phyloP scores from a whole-genome alignment of 2,113 vertebrate species.

The Camarhynchus parvulus region DNA sequence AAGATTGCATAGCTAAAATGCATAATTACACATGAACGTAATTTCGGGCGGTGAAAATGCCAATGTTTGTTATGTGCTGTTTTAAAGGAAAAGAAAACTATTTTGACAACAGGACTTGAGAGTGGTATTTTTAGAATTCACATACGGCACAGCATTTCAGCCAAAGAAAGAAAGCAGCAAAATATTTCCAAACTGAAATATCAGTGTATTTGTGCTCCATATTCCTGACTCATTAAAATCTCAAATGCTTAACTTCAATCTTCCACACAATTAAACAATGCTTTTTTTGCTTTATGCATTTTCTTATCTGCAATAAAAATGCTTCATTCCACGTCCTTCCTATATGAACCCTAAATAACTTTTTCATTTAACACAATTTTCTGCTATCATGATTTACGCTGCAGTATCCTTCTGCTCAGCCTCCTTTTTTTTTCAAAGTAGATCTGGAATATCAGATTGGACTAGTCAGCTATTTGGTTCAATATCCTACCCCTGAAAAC shows the following conservation, averaged over 20 bases:
- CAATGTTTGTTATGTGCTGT: not conserved
- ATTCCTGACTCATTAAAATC: slow-evolving; percentile 54
- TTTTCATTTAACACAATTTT: slow-evolving; percentile 35
- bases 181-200: slow-evolving; percentile 26
- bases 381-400: not conserved
- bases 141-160: not conserved
- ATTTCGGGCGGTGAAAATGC: not conserved
- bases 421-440: not conserved
- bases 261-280: slow-evolving; percentile 52
- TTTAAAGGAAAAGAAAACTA: slow-evolving; percentile 18
- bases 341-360: not conserved
- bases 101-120: not conserved
- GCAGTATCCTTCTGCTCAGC: not conserved
- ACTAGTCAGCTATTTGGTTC: not conserved
- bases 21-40: rapidly evolving
- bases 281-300: not conserved
- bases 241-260: slow-evolving; percentile 28
- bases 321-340: not conserved
- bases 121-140: slow-evolving; percentile 52
- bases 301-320: slow-evolving; percentile 36
- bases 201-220: slow-evolving; percentile 4
- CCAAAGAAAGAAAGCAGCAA: slow-evolving; percentile 35
- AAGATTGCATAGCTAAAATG: not conserved
- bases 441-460: not conserved
- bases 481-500: not conserved